These are phyloP conservation scores for Hippocampus kuda DNA, from an alignment of 2,797 vertebrate species.

Conservation along the genomic window DNA sequence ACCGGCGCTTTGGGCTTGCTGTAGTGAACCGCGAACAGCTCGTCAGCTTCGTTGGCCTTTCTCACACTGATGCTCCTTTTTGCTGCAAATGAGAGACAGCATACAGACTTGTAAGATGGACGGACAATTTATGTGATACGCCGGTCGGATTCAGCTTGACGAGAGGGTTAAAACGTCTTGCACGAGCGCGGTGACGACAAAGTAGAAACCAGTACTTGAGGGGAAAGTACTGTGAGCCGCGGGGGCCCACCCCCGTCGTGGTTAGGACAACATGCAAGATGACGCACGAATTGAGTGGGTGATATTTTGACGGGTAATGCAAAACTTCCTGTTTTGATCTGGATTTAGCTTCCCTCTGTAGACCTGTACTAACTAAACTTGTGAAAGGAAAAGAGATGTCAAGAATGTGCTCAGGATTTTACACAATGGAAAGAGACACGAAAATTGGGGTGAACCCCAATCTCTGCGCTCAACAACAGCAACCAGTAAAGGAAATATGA, in stretches of 20 bases:
- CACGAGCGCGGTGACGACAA: background rate
- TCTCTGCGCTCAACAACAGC: background rate
- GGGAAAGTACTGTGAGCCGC: slow-evolving; percentile 12
- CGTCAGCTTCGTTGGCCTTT: slow-evolving; percentile 23
- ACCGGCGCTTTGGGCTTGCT: slow-evolving; percentile 31
- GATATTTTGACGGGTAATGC: slow-evolving; percentile 37
- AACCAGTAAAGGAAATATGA: background rate
- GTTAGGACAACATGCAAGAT: background rate
- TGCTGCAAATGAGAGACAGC: slow-evolving; percentile 31
- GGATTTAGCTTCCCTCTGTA: slow-evolving; percentile 24
- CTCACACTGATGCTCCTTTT: slow-evolving; percentile 39
- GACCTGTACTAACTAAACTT: slow-evolving; percentile 3
- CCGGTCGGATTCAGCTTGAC: background rate
- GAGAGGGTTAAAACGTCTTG: background rate
- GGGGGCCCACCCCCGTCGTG: background rate
- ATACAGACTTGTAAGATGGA: background rate
- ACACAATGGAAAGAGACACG: slow-evolving; percentile 12
- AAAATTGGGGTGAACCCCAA: no score
- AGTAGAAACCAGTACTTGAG: background rate
- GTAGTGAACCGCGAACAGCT: slow-evolving; percentile 35
- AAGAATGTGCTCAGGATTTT: slow-evolving; percentile 1
- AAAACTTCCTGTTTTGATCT: slow-evolving; percentile 52
- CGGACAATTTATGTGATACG: background rate
- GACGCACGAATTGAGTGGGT: background rate
- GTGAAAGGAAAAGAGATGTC: slow-evolving; percentile 17